These are phyloP conservation scores for Mus pahari DNA, from an alignment of 2,113 vertebrate species.

Conservation along the genomic window DNA sequence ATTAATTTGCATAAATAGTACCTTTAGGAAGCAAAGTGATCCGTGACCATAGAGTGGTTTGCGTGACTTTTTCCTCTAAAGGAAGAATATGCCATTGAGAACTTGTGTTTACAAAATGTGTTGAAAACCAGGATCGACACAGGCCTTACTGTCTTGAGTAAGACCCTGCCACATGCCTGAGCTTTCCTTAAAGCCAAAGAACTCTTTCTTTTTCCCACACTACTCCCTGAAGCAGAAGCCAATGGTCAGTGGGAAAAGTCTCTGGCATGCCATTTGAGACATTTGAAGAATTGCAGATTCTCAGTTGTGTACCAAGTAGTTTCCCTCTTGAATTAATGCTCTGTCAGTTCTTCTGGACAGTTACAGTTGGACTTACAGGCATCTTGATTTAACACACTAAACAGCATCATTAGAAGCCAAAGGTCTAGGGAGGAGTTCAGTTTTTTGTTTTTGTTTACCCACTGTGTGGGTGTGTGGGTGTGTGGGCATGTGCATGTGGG, in stretches of 20 bases:
- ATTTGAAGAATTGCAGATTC: constrained; percentile 18
- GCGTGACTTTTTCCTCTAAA: neutral
- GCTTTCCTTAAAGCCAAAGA: neutral
- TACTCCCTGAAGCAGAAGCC: neutral
- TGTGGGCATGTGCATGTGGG: neutral
- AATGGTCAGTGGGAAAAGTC: neutral
- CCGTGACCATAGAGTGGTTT: neutral
- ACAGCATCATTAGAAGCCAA: constrained; percentile 21
- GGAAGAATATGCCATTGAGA: constrained; percentile 3
- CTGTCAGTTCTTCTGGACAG: constrained; percentile 13
- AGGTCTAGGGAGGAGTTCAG: neutral
- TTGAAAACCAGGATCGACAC: neutral
- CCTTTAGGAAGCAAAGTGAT: constrained; percentile 15
- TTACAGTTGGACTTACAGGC: constrained; percentile 36
- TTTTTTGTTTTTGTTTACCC: neutral
- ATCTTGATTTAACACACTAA: constrained; percentile 26
- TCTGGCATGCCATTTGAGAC: neutral
- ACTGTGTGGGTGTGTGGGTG: neutral
- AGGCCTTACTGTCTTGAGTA: neutral
- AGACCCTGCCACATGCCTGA: neutral
- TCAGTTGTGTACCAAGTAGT: neutral
- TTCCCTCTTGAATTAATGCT: constrained; percentile 7
- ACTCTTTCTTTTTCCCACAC: neutral
- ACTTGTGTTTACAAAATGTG: constrained; percentile 48
- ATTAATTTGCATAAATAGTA: constrained; percentile 18